Evolutionary conservation across 2,797 vertebrate species (phyloP).

Genomic region (Dromococcyx pavoninus): DNA sequence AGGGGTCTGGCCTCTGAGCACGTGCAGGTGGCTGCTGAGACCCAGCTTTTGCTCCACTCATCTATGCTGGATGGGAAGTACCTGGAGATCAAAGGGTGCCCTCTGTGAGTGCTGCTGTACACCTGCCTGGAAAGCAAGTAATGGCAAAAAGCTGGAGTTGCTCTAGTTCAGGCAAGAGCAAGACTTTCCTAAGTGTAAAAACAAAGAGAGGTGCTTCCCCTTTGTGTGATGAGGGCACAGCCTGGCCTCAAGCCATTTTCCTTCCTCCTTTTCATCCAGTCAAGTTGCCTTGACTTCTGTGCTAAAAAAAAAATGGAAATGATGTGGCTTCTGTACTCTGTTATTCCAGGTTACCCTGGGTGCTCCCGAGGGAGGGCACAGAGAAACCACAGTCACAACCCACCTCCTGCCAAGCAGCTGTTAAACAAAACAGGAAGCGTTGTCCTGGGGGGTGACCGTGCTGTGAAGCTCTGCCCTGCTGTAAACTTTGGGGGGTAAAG

Average conservation of each 20-base stretch:
- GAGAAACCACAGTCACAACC: not conserved
- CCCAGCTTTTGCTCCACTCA: accelerated
- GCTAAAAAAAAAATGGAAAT: not conserved
- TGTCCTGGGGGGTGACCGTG: accelerated
- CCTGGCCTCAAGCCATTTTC: not conserved
- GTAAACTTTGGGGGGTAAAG: not conserved
- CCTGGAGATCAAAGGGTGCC: not conserved
- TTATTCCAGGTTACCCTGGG: not conserved
- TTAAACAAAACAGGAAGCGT: slow-evolving; percentile 1
- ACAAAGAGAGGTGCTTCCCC: not conserved
- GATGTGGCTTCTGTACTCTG: not conserved
- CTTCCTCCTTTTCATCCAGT: not conserved
- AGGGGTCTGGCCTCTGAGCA: not conserved
- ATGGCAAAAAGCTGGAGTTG: not conserved
- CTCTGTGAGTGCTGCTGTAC: not conserved
- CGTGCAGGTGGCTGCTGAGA: not conserved
- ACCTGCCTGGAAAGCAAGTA: not conserved
- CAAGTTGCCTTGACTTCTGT: not conserved
- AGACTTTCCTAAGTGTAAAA: not conserved
- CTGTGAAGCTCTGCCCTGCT: not conserved
- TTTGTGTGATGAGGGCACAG: not conserved
- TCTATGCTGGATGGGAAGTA: not conserved
- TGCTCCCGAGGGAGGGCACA: not conserved
- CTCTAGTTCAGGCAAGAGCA: not conserved
- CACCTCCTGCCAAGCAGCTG: slow-evolving; percentile 9